Percentiles rank a stretch among this genome's conserved stretches.
Conservation (phyloP, 2,888 invertebrate genomes). For the Hetaerina titia region DNA sequence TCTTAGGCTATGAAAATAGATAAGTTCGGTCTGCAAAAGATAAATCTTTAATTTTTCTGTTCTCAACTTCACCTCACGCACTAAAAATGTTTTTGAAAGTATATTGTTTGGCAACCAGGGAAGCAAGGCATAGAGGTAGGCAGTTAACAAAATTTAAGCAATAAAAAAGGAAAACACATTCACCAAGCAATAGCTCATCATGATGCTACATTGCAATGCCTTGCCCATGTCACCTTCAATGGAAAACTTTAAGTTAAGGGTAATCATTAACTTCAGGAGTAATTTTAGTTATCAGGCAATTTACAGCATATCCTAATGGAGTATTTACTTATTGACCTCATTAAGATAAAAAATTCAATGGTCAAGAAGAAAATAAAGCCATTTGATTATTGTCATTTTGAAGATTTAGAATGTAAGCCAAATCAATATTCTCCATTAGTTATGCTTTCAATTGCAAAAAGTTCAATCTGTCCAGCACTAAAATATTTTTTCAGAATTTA, state of each 20-base stretch:
- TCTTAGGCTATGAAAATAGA: background rate
- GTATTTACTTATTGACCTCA: background rate
- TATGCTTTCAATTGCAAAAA: slow-evolving; percentile 1
- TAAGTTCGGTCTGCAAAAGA: background rate
- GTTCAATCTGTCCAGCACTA: slow-evolving; percentile 60
- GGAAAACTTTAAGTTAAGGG: slow-evolving; percentile 49
- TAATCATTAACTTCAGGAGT: slow-evolving; percentile 53
- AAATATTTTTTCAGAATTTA: background rate
- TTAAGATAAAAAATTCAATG: background rate
- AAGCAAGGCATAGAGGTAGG: background rate
- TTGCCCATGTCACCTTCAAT: slow-evolving; percentile 28
- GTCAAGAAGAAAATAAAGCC: background rate
- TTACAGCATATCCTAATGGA: slow-evolving; percentile 52
- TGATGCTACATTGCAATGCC: slow-evolving; percentile 31
- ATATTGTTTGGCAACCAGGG: background rate
- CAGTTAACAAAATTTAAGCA: background rate
- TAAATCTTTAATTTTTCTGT: background rate
- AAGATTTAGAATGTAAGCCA: background rate
- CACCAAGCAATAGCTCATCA: background rate
- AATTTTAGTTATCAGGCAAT: slow-evolving; percentile 22
- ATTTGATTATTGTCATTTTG: background rate
- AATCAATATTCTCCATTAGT: background rate
- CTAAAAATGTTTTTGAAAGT: background rate
- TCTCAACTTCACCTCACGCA: background rate
- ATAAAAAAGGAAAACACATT: background rate